Base-by-base conservation (phyloP, 2,888 invertebrate genomes). In the Polymixis lichenea region DNA sequence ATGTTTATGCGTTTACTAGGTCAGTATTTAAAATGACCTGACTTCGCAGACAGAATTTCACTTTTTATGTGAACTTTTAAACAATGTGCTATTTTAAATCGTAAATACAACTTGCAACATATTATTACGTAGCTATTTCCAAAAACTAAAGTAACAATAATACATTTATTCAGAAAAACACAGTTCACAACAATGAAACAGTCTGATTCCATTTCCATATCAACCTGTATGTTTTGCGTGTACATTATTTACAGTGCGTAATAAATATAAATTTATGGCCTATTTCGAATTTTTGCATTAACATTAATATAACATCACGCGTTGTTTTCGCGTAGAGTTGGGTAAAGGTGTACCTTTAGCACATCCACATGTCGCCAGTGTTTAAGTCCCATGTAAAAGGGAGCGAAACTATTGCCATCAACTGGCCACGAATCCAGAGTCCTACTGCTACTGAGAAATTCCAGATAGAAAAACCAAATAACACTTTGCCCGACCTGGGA, bases 11-110 rank as follows among this genome's bases (percentile, higher is more conserved):
- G 22, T 67, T 53, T 28, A 38, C 43, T 53, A 51, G 43, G 43
- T 46, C 9, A 11, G 1, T 60, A 25, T 32, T 72, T 46, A 19
- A 55, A 25, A 62, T 15, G 1, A 38, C 25, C 38, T 51, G 38
- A 58, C 17, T 17, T 28, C 28, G 46, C 43, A 22, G 17, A 56
- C 22, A 65, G 32, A 53, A 67, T 78, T 81, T 77, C 53, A 51
- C 73, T 81, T 81, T 49, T 73, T 58, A 51, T 81, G 82, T 28
- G 81, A 81, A 70, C 46, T 66, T 43, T 62, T 5, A 49, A 67
- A 81, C 81, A 81, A 81, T 81, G 56, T 53, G 22, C 38, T 61
- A 38, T 53, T 77, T 77, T 58, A 13, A 81, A 46, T 69, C 25
- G n/a, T 67, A 73, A 46, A 58, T 13, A 67, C 76, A 66, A 49